Base-by-base conservation (phyloP, 2,888 invertebrate genomes). In the Eudemis profundana region DNA sequence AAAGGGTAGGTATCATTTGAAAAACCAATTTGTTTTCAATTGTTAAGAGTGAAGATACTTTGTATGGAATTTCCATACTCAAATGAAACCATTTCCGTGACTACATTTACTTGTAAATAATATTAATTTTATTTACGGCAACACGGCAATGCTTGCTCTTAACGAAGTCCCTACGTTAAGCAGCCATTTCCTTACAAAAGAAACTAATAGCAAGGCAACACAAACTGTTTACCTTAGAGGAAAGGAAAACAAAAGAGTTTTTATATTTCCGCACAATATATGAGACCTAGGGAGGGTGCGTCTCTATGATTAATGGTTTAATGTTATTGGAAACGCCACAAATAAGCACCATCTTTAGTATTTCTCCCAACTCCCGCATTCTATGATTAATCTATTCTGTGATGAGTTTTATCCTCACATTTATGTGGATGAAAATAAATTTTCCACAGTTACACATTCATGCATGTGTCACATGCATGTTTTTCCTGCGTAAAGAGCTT, bases 251-350 rank as follows among this genome's bases (percentile, higher is more conserved):
- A 53, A 61, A 29, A 44, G 61, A 61, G 49, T 70, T 54, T 56
- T 44, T 64, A 29, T 57, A 33, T 57, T 57, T 64, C 57, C 49
- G 56, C 57, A 51, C 50, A 64, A 64, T 64, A 64, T 64, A 64
- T 57, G 64, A 64, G 64, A 64, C 36, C 66, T 67, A 60, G 38
- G 38, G 57, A 64, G 64, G 64, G 64, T 64, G 64, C 50, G 63
- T 64, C 57, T 64, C 44, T 64, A 59, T 64, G 64, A 64, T 64
- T 59, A 64, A 64, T 64, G 64, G 64, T 64, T 50, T 59, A 23
- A 50, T 57, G 64, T 64, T 64, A 64, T 64, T 64, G 64, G 64
- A 51, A 64, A 50, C 57, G 64, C 50, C 54, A 44, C 64, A 64
- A 59, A 57, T 64, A 64, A 59, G 44, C 57, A 42, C 42, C 49